Percentiles rank a stretch among this genome's conserved stretches.
Evolutionary conservation across 2,113 vertebrate species (phyloP).

Genomic region (Poicephalus meyeri): DNA sequence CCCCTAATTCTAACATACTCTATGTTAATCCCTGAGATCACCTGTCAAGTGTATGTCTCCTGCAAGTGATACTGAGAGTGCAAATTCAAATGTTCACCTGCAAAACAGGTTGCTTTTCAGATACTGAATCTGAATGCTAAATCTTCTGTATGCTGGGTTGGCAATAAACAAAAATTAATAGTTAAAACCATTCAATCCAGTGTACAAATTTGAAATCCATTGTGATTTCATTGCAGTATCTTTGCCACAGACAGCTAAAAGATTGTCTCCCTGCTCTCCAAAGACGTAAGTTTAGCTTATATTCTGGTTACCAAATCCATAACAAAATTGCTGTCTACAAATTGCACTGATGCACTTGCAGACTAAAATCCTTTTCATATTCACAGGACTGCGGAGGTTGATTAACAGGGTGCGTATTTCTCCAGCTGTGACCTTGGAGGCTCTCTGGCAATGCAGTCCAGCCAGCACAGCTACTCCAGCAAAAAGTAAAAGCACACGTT

Average conservation of each 20-base stretch:
- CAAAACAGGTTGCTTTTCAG: constrained; percentile 5
- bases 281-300: not conserved
- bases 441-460: not conserved
- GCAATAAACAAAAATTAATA: constrained; percentile 23
- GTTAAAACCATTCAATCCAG: not conserved
- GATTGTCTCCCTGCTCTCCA: not conserved
- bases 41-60: not conserved
- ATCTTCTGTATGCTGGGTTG: not conserved
- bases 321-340: not conserved
- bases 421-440: not conserved
- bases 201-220: not conserved
- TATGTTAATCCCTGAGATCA: constrained; percentile 66
- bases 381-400: not conserved
- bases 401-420: not conserved
- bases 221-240: not conserved
- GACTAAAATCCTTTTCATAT: not conserved
- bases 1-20: not conserved
- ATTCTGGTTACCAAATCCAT: not conserved
- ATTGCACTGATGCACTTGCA: not conserved
- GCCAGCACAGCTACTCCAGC: not conserved
- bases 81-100: not conserved
- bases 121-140: not conserved
- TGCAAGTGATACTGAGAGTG: constrained; percentile 1
- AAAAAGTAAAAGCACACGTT: not conserved
- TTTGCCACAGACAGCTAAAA: not conserved